phyloP scores from a whole-genome alignment of 1,140 invertebrate genomes.

The Drosophila trapezifrons region DNA sequence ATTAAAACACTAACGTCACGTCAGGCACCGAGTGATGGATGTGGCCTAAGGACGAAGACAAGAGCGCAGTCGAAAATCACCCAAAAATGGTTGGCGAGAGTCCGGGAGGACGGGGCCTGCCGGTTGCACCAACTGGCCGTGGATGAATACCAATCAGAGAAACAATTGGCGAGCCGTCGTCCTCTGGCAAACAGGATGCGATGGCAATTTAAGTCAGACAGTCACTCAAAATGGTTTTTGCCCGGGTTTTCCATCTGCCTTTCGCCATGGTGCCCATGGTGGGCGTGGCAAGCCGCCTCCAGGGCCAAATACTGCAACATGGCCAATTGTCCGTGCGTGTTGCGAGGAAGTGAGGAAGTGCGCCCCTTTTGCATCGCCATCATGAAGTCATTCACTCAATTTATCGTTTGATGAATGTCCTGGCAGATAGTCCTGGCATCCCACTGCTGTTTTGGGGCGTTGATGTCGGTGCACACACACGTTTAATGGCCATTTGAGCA shows the following conservation, averaged over 20 bases:
- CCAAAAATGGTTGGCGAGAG: conserved; percentile 49
- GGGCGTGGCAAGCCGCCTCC: conserved; percentile 50
- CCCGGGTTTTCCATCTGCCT: conserved; percentile 27
- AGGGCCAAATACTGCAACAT: conserved; percentile 43
- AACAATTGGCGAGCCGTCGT: conserved; percentile 64
- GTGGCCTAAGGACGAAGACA: conserved; percentile 67
- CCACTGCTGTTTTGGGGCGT: conserved; percentile 25
- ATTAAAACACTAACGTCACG: conserved; percentile 82
- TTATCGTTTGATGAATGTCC: conserved; percentile 84
- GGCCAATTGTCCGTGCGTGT: conserved; percentile 58
- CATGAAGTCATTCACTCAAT: conserved; percentile 84
- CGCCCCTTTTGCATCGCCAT: conserved; percentile 70
- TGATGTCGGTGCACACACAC: conserved; percentile 65
- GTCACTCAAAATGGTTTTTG: conserved; percentile 62
- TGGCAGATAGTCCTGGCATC: conserved; percentile 70
- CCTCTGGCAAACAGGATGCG: conserved; percentile 64
- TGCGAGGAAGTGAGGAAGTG: conserved; percentile 64
- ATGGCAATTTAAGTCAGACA: conserved; percentile 83
- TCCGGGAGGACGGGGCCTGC: conserved; percentile 12
- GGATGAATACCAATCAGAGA: conserved; percentile 79
- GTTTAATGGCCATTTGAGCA: conserved; percentile 84
- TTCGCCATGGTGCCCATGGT: conserved; percentile 19
- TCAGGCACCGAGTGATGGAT: conserved; percentile 76
- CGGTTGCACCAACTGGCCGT: conserved; percentile 53
- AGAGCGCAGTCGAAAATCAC: conserved; percentile 57